Evolutionary conservation across 2,888 invertebrate species (phyloP).

Genomic region (Melieria picta): DNA sequence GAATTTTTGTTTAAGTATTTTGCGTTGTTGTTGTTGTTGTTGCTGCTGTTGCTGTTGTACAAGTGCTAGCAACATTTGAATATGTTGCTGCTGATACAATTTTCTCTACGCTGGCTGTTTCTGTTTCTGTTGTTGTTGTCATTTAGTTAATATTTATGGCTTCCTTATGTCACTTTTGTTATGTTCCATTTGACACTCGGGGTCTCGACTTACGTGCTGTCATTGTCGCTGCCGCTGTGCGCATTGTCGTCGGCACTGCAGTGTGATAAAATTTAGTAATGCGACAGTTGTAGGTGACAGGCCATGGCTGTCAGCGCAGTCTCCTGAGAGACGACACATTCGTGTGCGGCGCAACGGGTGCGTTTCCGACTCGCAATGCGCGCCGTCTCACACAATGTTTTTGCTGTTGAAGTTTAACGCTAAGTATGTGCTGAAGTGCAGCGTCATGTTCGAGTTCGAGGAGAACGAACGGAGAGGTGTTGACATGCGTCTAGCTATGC

Average conservation of each 20-base stretch:
- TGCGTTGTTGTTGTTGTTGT: conserved; percentile 2
- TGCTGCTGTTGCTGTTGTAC: conserved; percentile 7
- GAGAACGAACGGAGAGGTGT: too few species aligned
- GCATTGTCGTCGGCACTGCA: conserved; percentile 37
- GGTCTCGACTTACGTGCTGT: conserved; percentile 18
- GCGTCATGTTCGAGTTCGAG: too few species aligned
- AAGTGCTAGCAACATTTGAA: not conserved
- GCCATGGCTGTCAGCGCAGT: conserved; percentile 24
- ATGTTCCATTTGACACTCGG: conserved; percentile 61
- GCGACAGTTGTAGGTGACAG: conserved; percentile 58
- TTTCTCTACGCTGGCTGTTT: not conserved
- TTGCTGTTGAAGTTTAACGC: too few species aligned
- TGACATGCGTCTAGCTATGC: conserved; percentile 1
- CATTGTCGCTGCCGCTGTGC: conserved; percentile 36
- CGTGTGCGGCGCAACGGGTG: too few species aligned
- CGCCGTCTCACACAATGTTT: too few species aligned
- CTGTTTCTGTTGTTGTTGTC: conserved; percentile 39
- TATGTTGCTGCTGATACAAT: conserved; percentile 5
- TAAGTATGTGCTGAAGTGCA: too few species aligned
- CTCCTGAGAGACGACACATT: too few species aligned
- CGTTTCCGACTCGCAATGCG: too few species aligned
- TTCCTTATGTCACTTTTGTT: conserved; percentile 63
- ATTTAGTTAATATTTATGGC: conserved; percentile 59
- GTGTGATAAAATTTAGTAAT: conserved; percentile 46
- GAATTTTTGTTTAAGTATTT: not conserved